Evolutionary conservation across 2,797 vertebrate species (phyloP), one percentile per base, ranked within the genome.

Genomic region (Tachyglossus aculeatus): DNA sequence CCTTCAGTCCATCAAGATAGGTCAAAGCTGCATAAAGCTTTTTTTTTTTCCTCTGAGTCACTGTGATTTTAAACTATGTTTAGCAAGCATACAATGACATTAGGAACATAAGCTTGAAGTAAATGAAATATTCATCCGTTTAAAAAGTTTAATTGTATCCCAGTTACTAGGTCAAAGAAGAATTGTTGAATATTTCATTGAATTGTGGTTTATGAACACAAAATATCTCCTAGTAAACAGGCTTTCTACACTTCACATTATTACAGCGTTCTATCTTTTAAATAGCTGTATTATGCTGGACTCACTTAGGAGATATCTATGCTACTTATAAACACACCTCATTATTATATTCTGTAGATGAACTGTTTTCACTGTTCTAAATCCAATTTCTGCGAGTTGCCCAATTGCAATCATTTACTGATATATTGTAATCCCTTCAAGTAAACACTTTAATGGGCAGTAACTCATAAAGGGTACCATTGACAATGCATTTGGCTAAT

Each of bases 1-100:
- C 47, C 66, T 88, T 90, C 78, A 83, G 87, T 85, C 74, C 81
- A 80, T 87, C 83, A 90, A 87, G 77, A 76, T 38, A 87, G 71
- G 76, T 88, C 87, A 82, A 86, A 86, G 69, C 53, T 57, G 43
- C 57, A 83, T 63, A 83, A 89, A 85, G 11, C 59, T 69, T 77
- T 36, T 73, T 78, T 41, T 61, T 38, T 79, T 40, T 60, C 71
- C 40, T 60, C 71, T 66, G 11, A 61, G 7, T 48, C 73, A 43
- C 18, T 71, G 50, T 9, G 53, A 84, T 86, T 85, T 74, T 70
- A 82, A 74, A 63, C 60, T 18, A 18, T 74, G 10, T 6, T 3
- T 47, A 75, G 19, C 25, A 61, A 47, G 60, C 68, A 0, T 61
- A 12, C 13, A 56, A n/a, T 15, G 68, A 7, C 61, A 25, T 33